Evolutionary conservation across 2,888 invertebrate species (phyloP), one percentile per base, ranked within the genome.

Genomic region (Rutpela maculata): DNA sequence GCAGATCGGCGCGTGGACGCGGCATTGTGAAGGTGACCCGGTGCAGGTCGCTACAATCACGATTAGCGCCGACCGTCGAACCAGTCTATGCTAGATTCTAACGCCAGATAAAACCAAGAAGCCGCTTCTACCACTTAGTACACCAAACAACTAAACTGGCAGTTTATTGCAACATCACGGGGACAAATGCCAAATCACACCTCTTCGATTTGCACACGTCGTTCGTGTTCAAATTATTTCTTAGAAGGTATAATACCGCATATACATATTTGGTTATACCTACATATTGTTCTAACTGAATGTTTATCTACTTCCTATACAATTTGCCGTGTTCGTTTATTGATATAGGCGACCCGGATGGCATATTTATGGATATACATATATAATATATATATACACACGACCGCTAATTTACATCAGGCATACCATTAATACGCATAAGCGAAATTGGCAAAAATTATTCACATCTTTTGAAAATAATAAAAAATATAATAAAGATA

Each of bases 1-100:
- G 85, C 80, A 78, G 83, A 82, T 85, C 82, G 85, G 85, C 86
- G 85, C 86, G 87, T 86, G 86, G 83, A 85, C 79, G 82, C 88
- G 88, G 88, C 89, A 89, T 89, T 89, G 89, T 88, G 88, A 89
- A 89, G 89, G 88, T 89, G 87, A 88, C 88, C 88, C 84, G 87
- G 88, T 86, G 81, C 86, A 84, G 86, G 85, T 86, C 85, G 85
- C 82, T 78, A 81, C 80, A 84, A 87, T 87, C 87, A 87, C 88
- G 88, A 88, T 87, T 85, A 84, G 82, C 84, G 82, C 84, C 84
- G 80, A 84, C 84, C 81, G 81, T 81, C 83, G 82, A 86, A 85
- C 85, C 84, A 84, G 85, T 86, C 84, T 85, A 82, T 83, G 82
- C 80, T 80, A 86, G 86, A 87, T 85, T 85, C 85, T 83, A 85